phyloP scores from a whole-genome alignment of 2,113 vertebrate genomes.

The Heptranchias perlo region DNA sequence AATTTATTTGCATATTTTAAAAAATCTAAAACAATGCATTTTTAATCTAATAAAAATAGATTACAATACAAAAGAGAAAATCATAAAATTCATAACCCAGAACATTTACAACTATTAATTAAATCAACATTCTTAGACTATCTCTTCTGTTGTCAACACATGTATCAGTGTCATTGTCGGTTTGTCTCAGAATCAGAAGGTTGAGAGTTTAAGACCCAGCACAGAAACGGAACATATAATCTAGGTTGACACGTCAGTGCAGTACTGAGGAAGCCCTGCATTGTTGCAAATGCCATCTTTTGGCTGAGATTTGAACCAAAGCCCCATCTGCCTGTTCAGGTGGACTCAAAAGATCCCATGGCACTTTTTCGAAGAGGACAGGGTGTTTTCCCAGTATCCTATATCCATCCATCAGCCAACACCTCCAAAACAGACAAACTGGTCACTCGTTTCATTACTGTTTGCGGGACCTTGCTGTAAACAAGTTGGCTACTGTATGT shows the following conservation, averaged over 20 bases:
- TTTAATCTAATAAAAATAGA: background rate
- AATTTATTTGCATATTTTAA: background rate
- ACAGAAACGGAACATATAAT: background rate
- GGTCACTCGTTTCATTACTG: background rate
- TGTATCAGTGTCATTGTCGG: background rate
- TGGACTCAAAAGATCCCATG: no score
- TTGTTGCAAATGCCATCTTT: background rate
- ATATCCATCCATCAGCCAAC: background rate
- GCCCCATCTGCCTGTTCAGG: background rate
- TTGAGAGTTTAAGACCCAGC: background rate
- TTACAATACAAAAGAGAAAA: background rate
- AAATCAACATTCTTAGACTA: background rate
- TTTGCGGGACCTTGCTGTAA: background rate
- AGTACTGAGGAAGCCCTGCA: no score
- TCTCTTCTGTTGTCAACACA: background rate
- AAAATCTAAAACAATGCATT: background rate
- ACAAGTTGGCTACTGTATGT: background rate
- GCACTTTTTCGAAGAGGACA: background rate
- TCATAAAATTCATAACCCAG: background rate
- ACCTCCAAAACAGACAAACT: background rate
- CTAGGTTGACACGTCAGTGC: background rate
- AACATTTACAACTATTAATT: background rate
- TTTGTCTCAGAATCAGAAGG: background rate
- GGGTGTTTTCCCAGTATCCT: background rate
- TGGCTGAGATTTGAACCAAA: background rate